phyloP scores from a whole-genome alignment of 2,797 vertebrate species.

The Rhinogobio ventralis region DNA sequence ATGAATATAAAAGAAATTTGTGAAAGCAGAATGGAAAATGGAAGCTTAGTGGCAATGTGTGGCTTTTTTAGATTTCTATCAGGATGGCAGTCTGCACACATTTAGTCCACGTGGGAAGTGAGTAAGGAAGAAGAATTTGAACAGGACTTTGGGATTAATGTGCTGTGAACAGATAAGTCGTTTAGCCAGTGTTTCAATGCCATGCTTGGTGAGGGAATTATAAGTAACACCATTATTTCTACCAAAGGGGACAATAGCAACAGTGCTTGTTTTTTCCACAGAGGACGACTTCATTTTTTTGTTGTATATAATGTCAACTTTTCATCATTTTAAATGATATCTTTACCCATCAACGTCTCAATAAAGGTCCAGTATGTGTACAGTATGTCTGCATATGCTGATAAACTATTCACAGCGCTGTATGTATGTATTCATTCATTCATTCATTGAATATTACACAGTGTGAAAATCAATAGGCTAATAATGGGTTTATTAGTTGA shows the following conservation, averaged over 20 bases:
- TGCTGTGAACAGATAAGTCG: neutral
- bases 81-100: neutral
- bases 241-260: neutral
- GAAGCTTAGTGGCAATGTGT: neutral
- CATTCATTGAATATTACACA: neutral
- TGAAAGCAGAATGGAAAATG: neutral
- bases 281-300: neutral
- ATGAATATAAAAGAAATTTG: neutral
- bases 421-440: neutral
- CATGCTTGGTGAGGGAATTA: neutral
- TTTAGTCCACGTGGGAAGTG: neutral
- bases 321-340: neutral
- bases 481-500: neutral
- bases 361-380: neutral
- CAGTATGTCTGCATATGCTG: neutral
- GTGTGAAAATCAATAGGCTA: neutral
- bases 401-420: neutral
- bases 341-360: neutral
- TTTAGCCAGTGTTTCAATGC: neutral
- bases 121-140: neutral
- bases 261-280: neutral
- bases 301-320: neutral
- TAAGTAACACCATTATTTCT: neutral
- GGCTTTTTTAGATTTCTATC: neutral
- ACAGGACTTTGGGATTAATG: neutral